Evolutionary conservation across 2,888 invertebrate species (phyloP), one percentile per base, ranked within the genome.

Genomic region (Brachyopa scutellaris): DNA sequence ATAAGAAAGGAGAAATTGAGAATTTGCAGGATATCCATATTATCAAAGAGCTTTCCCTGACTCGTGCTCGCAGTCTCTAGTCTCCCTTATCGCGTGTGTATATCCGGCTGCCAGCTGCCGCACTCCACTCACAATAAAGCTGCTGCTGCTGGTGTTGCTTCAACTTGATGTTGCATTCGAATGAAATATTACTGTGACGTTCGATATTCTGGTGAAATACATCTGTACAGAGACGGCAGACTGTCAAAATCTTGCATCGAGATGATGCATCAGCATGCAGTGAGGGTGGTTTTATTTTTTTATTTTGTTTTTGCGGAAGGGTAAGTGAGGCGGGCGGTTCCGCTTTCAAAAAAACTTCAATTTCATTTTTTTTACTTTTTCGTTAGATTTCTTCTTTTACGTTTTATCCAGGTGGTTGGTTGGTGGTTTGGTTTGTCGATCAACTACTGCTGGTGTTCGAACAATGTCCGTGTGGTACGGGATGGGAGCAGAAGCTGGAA

Each of bases 11-110:
- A 88, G 85, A 88, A 89, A 85, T 88, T 88, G 82, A 89, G 86
- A 84, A 87, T 85, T 86, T 89, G 88, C 85, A 86, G 86, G 84
- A 87, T 84, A 85, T 89, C 89, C 89, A 89, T 89, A 84, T 89
- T 88, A 87, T 85, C 87, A 87, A 84, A 86, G 86, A 85, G 76
- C 78, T 84, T 51, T 33, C 36, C 33, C 15, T 31, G 40, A 47
- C 33, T 19, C 23, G 26, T 23, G 47, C 36, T 64, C 19, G 13
- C 47, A 36, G 38, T 42, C 59, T 9, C 15, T 74, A 15, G 36
- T 62, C 33, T 31, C 33, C 9, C 17, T 21, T 26, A 26, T 6
- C 15, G 42, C 45, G 57, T 80, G 53, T 47, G 62, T 45, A 7
- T 29, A 40, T 31, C 26, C 9, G 26, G 17, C 23, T 57, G 26